Evolutionary conservation across 2,888 invertebrate species (phyloP), one percentile per base, ranked within the genome.

Genomic region (Gymnoscelis rufifasciata): DNA sequence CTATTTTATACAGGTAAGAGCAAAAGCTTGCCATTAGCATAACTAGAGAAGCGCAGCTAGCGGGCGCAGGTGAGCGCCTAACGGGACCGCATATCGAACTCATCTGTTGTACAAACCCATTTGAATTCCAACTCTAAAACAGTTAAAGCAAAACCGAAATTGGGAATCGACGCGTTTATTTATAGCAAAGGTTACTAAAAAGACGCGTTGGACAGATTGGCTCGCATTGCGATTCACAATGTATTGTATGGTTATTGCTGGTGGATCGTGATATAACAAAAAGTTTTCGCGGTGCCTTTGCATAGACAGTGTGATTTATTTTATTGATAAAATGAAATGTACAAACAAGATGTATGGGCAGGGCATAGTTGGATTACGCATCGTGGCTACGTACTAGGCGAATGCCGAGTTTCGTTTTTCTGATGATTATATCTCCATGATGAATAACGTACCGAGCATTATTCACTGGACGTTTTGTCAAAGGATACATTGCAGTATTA

Each of bases 1-100:
- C 65, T 57, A 65, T 52, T 56, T 54, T 57, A 57, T 52, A 52
- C 52, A 46, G 65, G 69, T 64, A 64, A 71, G 70, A 76, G 69
- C 72, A 62, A 68, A 74, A 74, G 67, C 69, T 75, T 66, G 62
- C 78, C 70, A 83, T 87, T 86, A 83, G 79, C 86, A 86, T 86
- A 84, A 83, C 84, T 78, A 82, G 80, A 81, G 83, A 83, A 77
- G 83, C 78, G 78, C 82, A 19, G 33, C 19, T 10, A 10, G 35
- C 15, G 72, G 69, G 77, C 83, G 78, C 83, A 84, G 83, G 82
- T 84, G 84, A 86, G 71, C 80, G 77, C 57, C 69, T 86, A 86
- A 88, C 87, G 87, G 87, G 72, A 83, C 64, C 60, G 68, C 71
- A 71, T 74, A 80, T 78, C 74, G 65, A 65, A 68, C 70, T 66